Conservation (phyloP, 2,113 vertebrate species). For the Noturus placidus region DNA sequence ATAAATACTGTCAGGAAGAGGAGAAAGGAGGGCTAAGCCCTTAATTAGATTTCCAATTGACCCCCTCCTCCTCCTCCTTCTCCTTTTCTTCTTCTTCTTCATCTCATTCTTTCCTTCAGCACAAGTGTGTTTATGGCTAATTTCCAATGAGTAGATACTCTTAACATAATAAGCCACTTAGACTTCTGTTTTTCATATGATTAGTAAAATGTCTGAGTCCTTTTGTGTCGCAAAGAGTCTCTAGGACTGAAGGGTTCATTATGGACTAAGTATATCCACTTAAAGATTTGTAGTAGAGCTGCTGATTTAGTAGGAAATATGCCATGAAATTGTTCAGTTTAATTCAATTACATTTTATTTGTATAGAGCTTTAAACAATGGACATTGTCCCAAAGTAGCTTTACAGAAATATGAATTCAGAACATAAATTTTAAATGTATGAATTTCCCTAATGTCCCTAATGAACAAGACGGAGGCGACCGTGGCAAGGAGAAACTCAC, state of each 20-base stretch:
- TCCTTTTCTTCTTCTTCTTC: conserved; percentile 3
- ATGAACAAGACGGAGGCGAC: too few species aligned
- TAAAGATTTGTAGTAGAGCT: background rate
- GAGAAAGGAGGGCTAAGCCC: conserved; percentile 55
- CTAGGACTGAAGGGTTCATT: background rate
- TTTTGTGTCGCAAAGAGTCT: background rate
- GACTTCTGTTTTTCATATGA: conserved; percentile 6
- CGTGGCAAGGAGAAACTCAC: too few species aligned
- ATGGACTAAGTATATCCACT: background rate
- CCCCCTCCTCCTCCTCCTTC: conserved; percentile 23
- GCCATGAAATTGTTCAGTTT: too few species aligned
- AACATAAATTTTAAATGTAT: too few species aligned
- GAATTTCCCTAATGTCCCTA: too few species aligned
- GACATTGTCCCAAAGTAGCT: too few species aligned
- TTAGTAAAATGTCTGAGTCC: conserved; percentile 13
- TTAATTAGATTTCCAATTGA: conserved; percentile 66
- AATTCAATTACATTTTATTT: too few species aligned
- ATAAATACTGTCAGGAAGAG: conserved; percentile 60
- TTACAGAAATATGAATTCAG: too few species aligned
- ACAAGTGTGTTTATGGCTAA: conserved; percentile 35
- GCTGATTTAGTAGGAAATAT: background rate
- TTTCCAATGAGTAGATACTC: conserved; percentile 36
- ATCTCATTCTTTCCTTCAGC: conserved; percentile 9
- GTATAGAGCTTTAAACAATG: too few species aligned
- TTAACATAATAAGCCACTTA: conserved; percentile 43